phyloP scores from a whole-genome alignment of 2,113 vertebrate genomes.

The Eulemur macaco region DNA sequence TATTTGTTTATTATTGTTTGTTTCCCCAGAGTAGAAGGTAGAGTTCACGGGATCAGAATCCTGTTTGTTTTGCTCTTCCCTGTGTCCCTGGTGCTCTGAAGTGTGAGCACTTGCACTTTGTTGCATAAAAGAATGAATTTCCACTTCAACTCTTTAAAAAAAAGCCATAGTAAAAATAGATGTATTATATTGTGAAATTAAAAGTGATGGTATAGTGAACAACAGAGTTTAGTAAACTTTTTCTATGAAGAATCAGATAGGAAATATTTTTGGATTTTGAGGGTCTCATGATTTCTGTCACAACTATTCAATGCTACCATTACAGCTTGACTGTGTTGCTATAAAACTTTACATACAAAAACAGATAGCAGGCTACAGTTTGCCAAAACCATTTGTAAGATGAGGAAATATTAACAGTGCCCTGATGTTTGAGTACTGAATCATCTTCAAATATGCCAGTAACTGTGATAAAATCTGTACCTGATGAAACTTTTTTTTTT shows the following conservation, averaged over 20 bases:
- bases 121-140: neutral
- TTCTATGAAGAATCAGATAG: neutral
- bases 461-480: neutral
- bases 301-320: neutral
- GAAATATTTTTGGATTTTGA: neutral
- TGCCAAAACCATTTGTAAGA: neutral
- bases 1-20: neutral
- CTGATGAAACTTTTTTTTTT: neutral
- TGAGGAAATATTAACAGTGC: neutral
- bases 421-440: neutral
- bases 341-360: neutral
- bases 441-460: neutral
- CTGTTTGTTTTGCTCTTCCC: neutral
- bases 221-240: neutral
- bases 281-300: neutral
- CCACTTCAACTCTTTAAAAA: neutral
- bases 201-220: neutral
- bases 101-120: neutral
- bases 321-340: neutral
- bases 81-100: too few relatives aligned
- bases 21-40: neutral
- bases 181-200: neutral
- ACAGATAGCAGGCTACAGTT: neutral
- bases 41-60: neutral
- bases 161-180: rapidly evolving